These are phyloP conservation scores for Drosophila guanche DNA, from an alignment of 1,140 invertebrate species.

Conservation along the genomic window DNA sequence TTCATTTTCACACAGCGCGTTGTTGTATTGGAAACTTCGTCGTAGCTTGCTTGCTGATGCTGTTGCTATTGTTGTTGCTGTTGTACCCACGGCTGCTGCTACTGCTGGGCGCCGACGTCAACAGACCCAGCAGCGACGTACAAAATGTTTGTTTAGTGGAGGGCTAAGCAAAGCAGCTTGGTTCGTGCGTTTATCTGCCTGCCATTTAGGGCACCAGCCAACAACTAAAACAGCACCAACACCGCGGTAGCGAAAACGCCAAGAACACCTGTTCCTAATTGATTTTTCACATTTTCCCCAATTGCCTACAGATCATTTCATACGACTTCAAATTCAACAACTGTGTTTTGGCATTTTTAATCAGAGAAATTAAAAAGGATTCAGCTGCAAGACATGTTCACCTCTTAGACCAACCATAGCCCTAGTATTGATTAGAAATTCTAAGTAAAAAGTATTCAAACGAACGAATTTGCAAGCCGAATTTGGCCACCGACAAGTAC, in stretches of 20 bases:
- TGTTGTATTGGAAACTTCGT: conserved; percentile 81
- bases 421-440: conserved; percentile 41
- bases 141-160: conserved; percentile 40
- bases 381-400: conserved; percentile 46
- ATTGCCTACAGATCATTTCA: conserved; percentile 50
- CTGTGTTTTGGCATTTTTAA: conserved; percentile 72
- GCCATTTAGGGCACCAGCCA: conserved; percentile 15
- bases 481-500: conserved; percentile 65
- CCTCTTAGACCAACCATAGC: conserved; percentile 44
- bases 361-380: conserved; percentile 54
- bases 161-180: no score
- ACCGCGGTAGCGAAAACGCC: conserved; percentile 14
- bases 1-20: conserved; percentile 71
- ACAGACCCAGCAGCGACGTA: conserved; percentile 31
- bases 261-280: conserved; percentile 77
- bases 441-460: conserved; percentile 46
- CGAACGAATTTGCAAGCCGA: conserved; percentile 69
- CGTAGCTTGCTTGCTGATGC: conserved; percentile 62
- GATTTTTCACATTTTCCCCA: conserved; percentile 67
- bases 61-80: conserved; percentile 50
- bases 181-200: conserved; percentile 17
- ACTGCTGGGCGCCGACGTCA: conserved; percentile 51
- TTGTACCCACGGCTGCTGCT: conserved; percentile 30
- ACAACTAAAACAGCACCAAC: conserved; percentile 15
- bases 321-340: conserved; percentile 49